A percentile compares a stretch with the other conserved stretches of the same genome.
Conservation (phyloP, 1,140 invertebrate genomes). For the Drosophila guanche region DNA sequence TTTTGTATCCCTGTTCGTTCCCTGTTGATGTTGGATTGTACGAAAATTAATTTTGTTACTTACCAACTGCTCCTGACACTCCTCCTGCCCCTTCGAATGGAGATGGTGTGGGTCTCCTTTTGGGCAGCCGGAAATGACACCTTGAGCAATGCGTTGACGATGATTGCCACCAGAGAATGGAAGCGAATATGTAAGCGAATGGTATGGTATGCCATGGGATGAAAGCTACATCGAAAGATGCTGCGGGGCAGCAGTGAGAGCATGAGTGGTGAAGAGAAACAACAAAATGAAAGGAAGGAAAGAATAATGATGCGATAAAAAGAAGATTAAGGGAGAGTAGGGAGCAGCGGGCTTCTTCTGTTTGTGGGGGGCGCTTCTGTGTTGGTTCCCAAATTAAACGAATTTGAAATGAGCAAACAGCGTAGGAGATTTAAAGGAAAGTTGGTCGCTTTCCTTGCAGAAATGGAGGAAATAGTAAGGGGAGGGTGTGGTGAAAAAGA, state of each 20-base stretch:
- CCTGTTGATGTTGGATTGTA: constrained; percentile 69
- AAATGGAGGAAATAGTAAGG: no score
- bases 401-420: no score
- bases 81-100: constrained; percentile 20
- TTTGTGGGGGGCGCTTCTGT: not conserved
- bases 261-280: not conserved
- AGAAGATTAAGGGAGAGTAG: constrained; percentile 31
- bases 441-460: no score
- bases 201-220: not conserved
- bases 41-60: constrained; percentile 80
- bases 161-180: constrained; percentile 37
- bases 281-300: constrained; percentile 5
- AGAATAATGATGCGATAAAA: constrained; percentile 48
- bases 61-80: constrained; percentile 69
- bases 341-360: not conserved
- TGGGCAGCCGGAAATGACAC: constrained; percentile 63
- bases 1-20: constrained; percentile 31
- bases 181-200: constrained; percentile 9
- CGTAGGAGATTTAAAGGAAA: no score
- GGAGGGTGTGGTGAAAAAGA: no score
- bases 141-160: constrained; percentile 58
- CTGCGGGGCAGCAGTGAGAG: no score
- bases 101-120: not conserved
- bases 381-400: no score
- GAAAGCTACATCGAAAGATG: no score